These are phyloP conservation scores for Drosophila merina DNA, from an alignment of 2,888 invertebrate species.

Conservation along the genomic window DNA sequence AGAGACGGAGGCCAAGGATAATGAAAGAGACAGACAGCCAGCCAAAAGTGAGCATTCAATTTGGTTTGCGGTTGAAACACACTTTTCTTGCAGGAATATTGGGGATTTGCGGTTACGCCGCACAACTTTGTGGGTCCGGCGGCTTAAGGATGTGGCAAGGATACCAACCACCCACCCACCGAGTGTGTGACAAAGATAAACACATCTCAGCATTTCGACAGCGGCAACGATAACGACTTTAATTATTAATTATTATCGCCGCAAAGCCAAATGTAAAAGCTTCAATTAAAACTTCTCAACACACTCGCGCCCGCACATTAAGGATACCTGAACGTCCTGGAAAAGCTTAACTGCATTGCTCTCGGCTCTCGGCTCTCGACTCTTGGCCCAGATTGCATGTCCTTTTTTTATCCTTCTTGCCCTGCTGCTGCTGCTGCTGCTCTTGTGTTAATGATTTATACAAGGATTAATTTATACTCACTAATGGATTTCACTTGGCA, in stretches of 20 bases:
- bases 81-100: slow-evolving; percentile 7
- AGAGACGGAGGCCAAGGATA: not conserved
- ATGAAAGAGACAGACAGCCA: not conserved
- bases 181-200: slow-evolving; percentile 51
- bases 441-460: slow-evolving; percentile 63
- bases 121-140: slow-evolving; percentile 41
- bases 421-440: not conserved
- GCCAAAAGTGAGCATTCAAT: slow-evolving; percentile 51
- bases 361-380: slow-evolving; percentile 12
- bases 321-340: slow-evolving; percentile 25
- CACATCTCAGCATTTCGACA: slow-evolving; percentile 47
- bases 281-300: slow-evolving; percentile 64
- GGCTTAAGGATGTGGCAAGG: not conserved
- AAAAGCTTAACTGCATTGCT: slow-evolving; percentile 35
- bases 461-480: slow-evolving; percentile 77
- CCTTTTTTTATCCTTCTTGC: slow-evolving; percentile 5
- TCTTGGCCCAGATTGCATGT: slow-evolving; percentile 41
- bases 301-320: slow-evolving; percentile 14
- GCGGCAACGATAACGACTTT: slow-evolving; percentile 50
- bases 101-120: slow-evolving; percentile 49
- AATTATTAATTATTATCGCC: slow-evolving; percentile 73
- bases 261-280: slow-evolving; percentile 76
- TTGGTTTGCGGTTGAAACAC: slow-evolving; percentile 57
- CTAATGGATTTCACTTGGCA: slow-evolving; percentile 68
- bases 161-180: not conserved